Evolutionary conservation across 2,113 vertebrate genomes (phyloP).

Genomic region (Melanotaenia duboulayi): DNA sequence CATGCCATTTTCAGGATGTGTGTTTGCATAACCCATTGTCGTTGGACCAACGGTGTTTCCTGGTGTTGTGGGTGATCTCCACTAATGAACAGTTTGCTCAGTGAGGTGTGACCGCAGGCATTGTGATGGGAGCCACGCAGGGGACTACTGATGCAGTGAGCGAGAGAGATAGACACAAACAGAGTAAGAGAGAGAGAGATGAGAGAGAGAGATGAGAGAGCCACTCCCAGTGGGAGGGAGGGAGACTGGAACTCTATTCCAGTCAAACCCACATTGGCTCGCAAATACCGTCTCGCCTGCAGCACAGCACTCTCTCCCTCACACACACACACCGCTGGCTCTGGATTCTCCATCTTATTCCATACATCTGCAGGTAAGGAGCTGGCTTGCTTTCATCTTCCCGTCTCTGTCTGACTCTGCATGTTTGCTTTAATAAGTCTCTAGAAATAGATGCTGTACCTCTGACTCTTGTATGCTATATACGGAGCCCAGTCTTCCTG

Average conservation of each 20-base stretch:
- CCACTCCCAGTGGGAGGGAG: conserved; percentile 61
- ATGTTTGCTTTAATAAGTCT: conserved; percentile 39
- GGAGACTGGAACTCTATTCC: conserved; percentile 69
- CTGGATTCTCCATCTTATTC: conserved; percentile 63
- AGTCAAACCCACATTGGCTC: conserved; percentile 66
- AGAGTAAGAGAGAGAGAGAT: conserved; percentile 28
- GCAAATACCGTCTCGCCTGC: conserved; percentile 68
- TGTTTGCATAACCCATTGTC: conserved; percentile 35
- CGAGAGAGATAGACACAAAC: conserved; percentile 44
- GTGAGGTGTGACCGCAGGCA: conserved; percentile 79
- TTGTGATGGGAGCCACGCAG: conserved; percentile 74
- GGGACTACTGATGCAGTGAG: conserved; percentile 71
- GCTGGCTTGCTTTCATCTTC: conserved; percentile 26
- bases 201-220: conserved; percentile 14
- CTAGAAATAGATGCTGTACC: conserved; percentile 13
- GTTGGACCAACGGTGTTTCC: conserved; percentile 19
- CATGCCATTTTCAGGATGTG: conserved; percentile 29
- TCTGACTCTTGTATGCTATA: conserved; percentile 31
- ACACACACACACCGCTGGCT: conserved; percentile 54
- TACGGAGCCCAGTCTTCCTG: conserved; percentile 16
- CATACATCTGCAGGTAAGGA: conserved; percentile 68
- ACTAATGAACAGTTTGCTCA: conserved; percentile 79
- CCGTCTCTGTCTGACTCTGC: conserved; percentile 6
- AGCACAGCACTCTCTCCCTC: conserved; percentile 32
- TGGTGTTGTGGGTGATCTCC: conserved; percentile 48